Base-by-base conservation (phyloP, 2,888 invertebrate genomes). In the Tetropium fuscum region DNA sequence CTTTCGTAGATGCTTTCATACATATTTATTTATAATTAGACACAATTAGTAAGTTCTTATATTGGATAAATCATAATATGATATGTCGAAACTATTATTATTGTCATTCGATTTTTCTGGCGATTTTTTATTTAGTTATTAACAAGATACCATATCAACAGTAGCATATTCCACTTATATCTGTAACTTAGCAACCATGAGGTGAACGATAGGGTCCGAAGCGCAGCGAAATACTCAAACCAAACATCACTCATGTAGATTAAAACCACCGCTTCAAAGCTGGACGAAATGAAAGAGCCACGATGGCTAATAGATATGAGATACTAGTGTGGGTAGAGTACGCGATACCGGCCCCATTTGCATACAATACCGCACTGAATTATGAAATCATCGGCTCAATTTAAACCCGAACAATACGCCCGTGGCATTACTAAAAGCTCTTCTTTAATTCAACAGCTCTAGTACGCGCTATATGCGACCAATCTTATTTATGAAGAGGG, bases 371-470 rank as follows among this genome's bases (percentile, higher is more conserved):
- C 57, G 34, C 40, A 8, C 13, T 36, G 43, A 63, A 62, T 64
- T 66, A 66, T 66, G 60, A 55, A 59, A 64, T 64, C 60, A 62
- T 64, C 55, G 58, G 58, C 48, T 57, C 61, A 56, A 63, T 65
- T 65, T 65, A 27, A 55, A 19, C 20, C 10, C 13, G 64, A 65
- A 65, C 60, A 63, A 58, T 60, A 55, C 27, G 51, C 45, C 36
- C 22, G 43, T 30, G 60, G 56, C 53, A 51, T 15, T 34, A 22
- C 45, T 56, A 56, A 38, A 18, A 41, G 47, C 36, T 30, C 36
- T 22, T 22, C 27, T 27, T 53, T 44, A 40, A 32, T 41, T 32
- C 32, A 16, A 32, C 22, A 25, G 13, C 19, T 13, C 25, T 45
- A 30, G 13, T 6, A 22, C 16, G 25, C 11, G 27, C n/a, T n/a